Evolutionary conservation across 2,888 invertebrate genomes (phyloP), one percentile per base, ranked within the genome.

Genomic region (Agrochola litura): DNA sequence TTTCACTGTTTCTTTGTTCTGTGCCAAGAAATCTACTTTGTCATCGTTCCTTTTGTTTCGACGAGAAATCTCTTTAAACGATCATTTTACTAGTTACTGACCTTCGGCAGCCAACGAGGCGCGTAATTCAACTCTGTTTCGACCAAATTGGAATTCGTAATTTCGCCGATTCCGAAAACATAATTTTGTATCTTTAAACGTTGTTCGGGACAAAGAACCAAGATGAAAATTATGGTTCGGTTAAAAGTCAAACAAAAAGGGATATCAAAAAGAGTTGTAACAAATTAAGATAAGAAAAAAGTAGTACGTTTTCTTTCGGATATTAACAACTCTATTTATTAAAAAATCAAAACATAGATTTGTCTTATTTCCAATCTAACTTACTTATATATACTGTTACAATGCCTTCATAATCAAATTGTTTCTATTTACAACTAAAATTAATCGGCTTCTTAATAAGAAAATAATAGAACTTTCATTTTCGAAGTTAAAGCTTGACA

Each of bases 11-110:
- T 71, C 83, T 72, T 79, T 88, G 76, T 85, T 71, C 71, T 25
- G 30, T 75, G 85, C 72, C 77, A 80, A 78, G 75, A 76, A 73
- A 82, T 83, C 43, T 75, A 73, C 77, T 70, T 76, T 67, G 76
- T 82, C 82, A 82, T 85, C 70, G 64, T 41, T 77, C 60, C 73
- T 56, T 86, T 88, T 88, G 81, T 86, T 83, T 64, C 61, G n/a
- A 71, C 16, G 49, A 75, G 65, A 78, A 77, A 86, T 82, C 79
- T 65, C 61, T 77, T 81, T 76, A 75, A 79, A 65, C 63, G 77
- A 73, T 77, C 73, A 56, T 81, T 83, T 77, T 68, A 75, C 69
- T 76, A 77, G 73, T 79, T 74, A 83, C 75, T 77, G 79, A 77
- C 83, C 80, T 86, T 76, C 66, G 63, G 41, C 56, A 80, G 19